Conservation (phyloP, 1,140 invertebrate species). For the Drosophila littoralis region DNA sequence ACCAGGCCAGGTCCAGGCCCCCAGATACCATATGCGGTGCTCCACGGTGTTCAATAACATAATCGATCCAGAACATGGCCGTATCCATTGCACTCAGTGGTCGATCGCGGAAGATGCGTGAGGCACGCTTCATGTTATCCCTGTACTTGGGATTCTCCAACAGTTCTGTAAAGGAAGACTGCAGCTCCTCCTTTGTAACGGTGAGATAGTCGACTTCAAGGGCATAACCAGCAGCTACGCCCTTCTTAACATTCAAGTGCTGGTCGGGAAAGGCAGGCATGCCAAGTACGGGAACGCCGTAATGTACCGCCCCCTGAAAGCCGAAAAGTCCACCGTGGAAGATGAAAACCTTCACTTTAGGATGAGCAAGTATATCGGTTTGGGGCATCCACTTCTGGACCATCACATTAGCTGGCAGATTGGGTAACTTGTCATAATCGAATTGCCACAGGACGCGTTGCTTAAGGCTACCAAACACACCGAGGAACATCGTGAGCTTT, state of each 20-base stretch:
- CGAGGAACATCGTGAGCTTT: constrained; percentile 85
- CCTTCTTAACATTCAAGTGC: constrained; percentile 47
- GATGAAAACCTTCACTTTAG: constrained; percentile 87
- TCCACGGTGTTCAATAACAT: constrained; percentile 86
- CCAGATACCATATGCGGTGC: constrained; percentile 81
- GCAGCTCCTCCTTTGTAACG: constrained; percentile 64
- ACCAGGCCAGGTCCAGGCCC: no score
- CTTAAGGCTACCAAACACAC: constrained; percentile 85
- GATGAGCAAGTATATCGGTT: constrained; percentile 87
- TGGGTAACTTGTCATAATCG: constrained; percentile 85
- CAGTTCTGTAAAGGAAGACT: constrained; percentile 79
- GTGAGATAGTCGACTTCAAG: background rate
- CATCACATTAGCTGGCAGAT: constrained; percentile 86
- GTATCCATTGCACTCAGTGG: constrained; percentile 85
- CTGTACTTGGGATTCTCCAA: constrained; percentile 84
- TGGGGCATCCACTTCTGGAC: constrained; percentile 88
- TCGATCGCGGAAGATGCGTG: constrained; percentile 85
- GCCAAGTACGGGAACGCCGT: constrained; percentile 87
- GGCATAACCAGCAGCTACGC: constrained; percentile 34
- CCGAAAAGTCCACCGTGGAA: constrained; percentile 87
- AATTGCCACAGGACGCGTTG: constrained; percentile 88
- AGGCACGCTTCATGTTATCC: constrained; percentile 82
- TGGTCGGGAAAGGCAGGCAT: constrained; percentile 87
- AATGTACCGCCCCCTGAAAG: constrained; percentile 86
- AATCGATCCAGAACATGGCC: constrained; percentile 87